These are phyloP conservation scores for Brachionus rubens DNA, from an alignment of 1,140 invertebrate genomes.

Conservation along the genomic window DNA sequence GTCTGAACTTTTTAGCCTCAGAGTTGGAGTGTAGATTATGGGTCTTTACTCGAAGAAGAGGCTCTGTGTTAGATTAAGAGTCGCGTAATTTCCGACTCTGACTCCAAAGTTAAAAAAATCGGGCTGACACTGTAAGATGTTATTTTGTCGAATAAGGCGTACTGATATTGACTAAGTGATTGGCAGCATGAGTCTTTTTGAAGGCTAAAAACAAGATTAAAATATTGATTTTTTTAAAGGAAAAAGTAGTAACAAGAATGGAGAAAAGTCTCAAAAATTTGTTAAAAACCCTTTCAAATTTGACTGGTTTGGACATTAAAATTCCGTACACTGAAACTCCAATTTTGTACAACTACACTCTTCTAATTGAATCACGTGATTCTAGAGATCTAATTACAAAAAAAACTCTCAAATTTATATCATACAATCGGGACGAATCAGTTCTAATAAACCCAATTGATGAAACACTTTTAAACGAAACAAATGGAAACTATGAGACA, in stretches of 20 bases:
- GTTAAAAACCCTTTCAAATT: background rate
- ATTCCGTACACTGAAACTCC: background rate
- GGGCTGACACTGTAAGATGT: too few relatives aligned
- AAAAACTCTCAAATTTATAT: background rate
- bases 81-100: too few relatives aligned
- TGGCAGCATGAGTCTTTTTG: too few relatives aligned
- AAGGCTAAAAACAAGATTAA: too few relatives aligned
- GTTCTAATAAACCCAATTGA: background rate
- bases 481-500: background rate
- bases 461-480: too few relatives aligned
- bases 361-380: background rate
- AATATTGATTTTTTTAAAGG: background rate
- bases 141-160: too few relatives aligned
- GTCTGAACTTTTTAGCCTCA: too few relatives aligned
- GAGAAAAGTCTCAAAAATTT: conserved; percentile 15
- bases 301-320: background rate
- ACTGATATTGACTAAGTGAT: too few relatives aligned
- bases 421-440: background rate
- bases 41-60: too few relatives aligned
- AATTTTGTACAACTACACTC: background rate
- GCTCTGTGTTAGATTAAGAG: too few relatives aligned
- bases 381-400: background rate
- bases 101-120: too few relatives aligned
- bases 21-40: too few relatives aligned
- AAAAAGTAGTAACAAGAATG: background rate